Evolutionary conservation across 2,888 invertebrate species (phyloP), one percentile per base, ranked within the genome.

Genomic region (Pecten maximus): DNA sequence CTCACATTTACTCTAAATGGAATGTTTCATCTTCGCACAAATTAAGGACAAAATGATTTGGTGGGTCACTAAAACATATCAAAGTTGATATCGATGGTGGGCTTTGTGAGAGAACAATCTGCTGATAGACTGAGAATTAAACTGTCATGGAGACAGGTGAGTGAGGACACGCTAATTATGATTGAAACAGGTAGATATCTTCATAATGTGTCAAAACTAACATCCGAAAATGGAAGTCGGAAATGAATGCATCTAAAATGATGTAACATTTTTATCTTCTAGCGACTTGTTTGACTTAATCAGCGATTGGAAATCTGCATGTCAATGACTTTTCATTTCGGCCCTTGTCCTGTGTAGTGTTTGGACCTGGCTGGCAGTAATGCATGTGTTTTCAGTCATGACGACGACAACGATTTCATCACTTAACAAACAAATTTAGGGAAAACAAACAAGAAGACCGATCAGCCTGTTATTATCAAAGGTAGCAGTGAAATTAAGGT

Each of bases 361-460:
- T 60, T 74, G 74, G 35, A 28, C 74, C 28, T 6, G 35, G 74
- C 35, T 74, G 74, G 35, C 74, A 74, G 74, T 74, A 74, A 74
- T 35, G 74, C 74, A 74, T 74, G 74, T 74, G 74, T 74, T 74
- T 23, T 35, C 74, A 74, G 74, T 74, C 74, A 74, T 10, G 74
- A 74, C 74, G 10, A 74, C 35, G 74, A 35, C 35, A 74, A 35
- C 74, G 74, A 74, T 74, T 74, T 74, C 74, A 74, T 74, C 74
- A 74, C 74, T 74, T 74, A 74, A 74, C 74, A 74, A 74, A 74
- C 74, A 74, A 74, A 74, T 74, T 74, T 74, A 74, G 28, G 74
- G 74, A 74, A 74, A 74, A 74, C 74, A 74, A 74, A 74, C 74
- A 74, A 74, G 74, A 74, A 74, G 74, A 74, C 35, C 74, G 74